Base-by-base conservation (phyloP, 30 jellyfish, hydroid and myxozoan species). In the Chrysaora quinquecirrha region DNA sequence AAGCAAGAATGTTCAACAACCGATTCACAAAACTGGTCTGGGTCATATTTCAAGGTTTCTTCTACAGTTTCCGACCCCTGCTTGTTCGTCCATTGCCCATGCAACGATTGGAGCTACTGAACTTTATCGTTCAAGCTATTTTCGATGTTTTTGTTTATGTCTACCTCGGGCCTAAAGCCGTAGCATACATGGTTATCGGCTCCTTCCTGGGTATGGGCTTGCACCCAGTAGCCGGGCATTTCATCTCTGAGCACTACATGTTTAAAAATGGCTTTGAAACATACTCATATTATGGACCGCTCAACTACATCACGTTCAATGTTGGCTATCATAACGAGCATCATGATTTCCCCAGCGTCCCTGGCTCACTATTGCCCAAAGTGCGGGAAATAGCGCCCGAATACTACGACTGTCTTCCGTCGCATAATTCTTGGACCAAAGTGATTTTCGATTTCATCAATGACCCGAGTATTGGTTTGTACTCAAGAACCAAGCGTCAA, bases 191-290 rank as follows among this genome's bases (percentile, higher is more conserved):
- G 97, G 76, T 93, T 10, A 63, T 80, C 29, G 98, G 98, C 1
- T 93, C 98, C 1, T 75, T 93, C 58, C 90, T 93, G 52, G 98
- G 98, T 2, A 93, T 93, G 98, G 98, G 98, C 48, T 68, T 93
- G 30, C 98, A 93, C 52, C 98, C 98, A 1, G 98, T 93, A 30
- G 98, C 98, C 14, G 98, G 98, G 24, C 98, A 93, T 65, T 93
- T 93, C 83, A 93, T 93, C 48, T 82, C 98, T 1, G 98, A 93
- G 79, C 98, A 93, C 70, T 93, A 93, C 74, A 93, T 93, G 98
- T 87, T 93, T 82, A 86, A 95, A 76, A 69, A 31, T 34, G 98
- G 97, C 65, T 76, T 48, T 49, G 98, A 93, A 50, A 93, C 98
- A n/a, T 93, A 73, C 46, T 93, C 98, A 30, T 93, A 93, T 87